These are phyloP conservation scores for Sula dactylatra DNA, from an alignment of 2,113 vertebrate species.

Conservation along the genomic window DNA sequence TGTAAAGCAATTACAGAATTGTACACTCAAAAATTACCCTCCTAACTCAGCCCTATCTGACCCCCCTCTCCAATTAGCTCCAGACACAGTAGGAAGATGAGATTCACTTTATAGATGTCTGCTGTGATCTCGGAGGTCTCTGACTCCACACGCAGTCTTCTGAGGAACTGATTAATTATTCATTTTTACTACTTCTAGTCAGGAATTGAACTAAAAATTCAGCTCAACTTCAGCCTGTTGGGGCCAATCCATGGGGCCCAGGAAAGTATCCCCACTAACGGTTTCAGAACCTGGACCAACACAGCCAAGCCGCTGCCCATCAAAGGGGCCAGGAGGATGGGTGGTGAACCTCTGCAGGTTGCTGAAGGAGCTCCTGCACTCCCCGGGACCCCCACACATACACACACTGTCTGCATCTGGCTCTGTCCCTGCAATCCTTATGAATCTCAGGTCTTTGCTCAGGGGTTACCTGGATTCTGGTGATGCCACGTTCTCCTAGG, in stretches of 20 bases:
- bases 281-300: background rate
- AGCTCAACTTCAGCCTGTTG: background rate
- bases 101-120: background rate
- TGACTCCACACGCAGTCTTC: background rate
- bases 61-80: background rate
- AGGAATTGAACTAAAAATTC: background rate
- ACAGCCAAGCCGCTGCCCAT: background rate
- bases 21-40: background rate
- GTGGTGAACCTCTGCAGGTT: background rate
- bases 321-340: background rate
- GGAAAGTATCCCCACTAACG: too few species aligned
- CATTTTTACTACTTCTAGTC: background rate
- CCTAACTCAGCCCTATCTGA: background rate
- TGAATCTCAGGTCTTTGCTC: fast-evolving
- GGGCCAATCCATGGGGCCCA: fast-evolving
- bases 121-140: background rate
- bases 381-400: background rate
- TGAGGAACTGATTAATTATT: background rate
- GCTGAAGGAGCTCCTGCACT: background rate
- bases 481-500: background rate
- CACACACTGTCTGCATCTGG: fast-evolving
- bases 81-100: background rate
- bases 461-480: background rate
- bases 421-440: background rate
- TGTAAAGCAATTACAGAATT: background rate